Conservation (phyloP, 2,888 invertebrate species). For the Cinara cedri region DNA sequence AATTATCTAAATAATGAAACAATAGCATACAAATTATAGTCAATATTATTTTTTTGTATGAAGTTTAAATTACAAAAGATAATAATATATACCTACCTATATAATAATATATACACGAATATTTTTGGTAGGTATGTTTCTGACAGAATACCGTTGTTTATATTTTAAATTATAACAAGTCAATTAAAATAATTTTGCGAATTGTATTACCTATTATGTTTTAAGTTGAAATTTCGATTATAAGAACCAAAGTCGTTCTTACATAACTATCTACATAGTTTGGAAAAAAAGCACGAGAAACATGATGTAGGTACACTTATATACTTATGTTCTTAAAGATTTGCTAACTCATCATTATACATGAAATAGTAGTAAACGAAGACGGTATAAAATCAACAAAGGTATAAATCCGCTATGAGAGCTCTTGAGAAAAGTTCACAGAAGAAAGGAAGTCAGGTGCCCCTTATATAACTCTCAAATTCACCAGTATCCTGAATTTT, state of each 20-base stretch:
- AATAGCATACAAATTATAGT: too few relatives aligned
- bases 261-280: constrained; percentile 17
- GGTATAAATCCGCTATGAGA: constrained; percentile 20
- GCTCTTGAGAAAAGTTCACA: constrained; percentile 48
- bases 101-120: too few relatives aligned
- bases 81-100: too few relatives aligned
- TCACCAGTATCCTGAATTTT: constrained; percentile 15
- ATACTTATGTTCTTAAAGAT: constrained; percentile 5
- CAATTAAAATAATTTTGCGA: too few relatives aligned
- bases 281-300: constrained; percentile 28
- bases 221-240: neutral
- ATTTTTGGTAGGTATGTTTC: too few relatives aligned
- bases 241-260: constrained; percentile 15
- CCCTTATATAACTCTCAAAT: constrained; percentile 26
- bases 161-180: too few relatives aligned
- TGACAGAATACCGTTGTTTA: too few relatives aligned
- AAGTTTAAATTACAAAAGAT: too few relatives aligned
- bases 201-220: too few relatives aligned
- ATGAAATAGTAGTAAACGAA: constrained; percentile 34
- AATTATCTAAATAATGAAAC: too few relatives aligned
- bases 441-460: constrained; percentile 48
- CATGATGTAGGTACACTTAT: constrained; percentile 1
- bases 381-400: constrained; percentile 48
- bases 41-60: too few relatives aligned
- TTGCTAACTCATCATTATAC: constrained; percentile 36